phyloP scores from a whole-genome alignment of 64 coral and sea anemone genomes.

The Montipora capricornis region DNA sequence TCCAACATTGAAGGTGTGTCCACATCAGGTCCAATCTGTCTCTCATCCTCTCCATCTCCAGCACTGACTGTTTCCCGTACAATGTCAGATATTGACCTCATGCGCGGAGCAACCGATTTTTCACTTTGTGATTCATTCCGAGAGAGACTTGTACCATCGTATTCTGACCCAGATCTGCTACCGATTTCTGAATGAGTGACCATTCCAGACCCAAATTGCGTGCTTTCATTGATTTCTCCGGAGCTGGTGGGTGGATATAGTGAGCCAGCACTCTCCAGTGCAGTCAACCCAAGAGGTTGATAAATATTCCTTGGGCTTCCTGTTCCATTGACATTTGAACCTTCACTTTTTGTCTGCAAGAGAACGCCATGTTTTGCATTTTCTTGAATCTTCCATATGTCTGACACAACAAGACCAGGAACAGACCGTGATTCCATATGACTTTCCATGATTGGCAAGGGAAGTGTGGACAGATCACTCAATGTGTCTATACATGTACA shows the following conservation, averaged over 20 bases:
- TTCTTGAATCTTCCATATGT: constrained; percentile 82
- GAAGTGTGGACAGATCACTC: constrained; percentile 79
- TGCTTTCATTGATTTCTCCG: constrained; percentile 20
- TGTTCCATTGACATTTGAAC: constrained; percentile 80
- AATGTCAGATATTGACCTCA: constrained; percentile 89
- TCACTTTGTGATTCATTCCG: constrained; percentile 52
- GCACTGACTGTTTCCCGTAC: constrained; percentile 55
- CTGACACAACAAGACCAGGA: constrained; percentile 77
- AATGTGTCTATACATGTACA: constrained; percentile 78
- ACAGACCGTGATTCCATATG: constrained; percentile 81
- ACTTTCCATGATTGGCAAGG: constrained; percentile 83
- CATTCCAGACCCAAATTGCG: constrained; percentile 24
- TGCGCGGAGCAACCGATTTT: constrained; percentile 51
- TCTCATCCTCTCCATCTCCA: constrained; percentile 33
- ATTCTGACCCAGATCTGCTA: constrained; percentile 45
- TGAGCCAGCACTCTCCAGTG: constrained; percentile 70
- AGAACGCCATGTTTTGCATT: constrained; percentile 45
- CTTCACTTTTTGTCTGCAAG: constrained; percentile 86
- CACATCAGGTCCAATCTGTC: background rate
- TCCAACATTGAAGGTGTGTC: constrained; percentile 80
- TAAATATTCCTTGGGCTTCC: constrained; percentile 69
- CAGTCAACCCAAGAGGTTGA: constrained; percentile 64
- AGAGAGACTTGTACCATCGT: constrained; percentile 31
- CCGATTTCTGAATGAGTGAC: constrained; percentile 24
- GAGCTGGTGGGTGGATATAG: background rate